These are phyloP conservation scores for Polydrusus pterygomalis DNA, from an alignment of 2,888 invertebrate species.

Conservation along the genomic window DNA sequence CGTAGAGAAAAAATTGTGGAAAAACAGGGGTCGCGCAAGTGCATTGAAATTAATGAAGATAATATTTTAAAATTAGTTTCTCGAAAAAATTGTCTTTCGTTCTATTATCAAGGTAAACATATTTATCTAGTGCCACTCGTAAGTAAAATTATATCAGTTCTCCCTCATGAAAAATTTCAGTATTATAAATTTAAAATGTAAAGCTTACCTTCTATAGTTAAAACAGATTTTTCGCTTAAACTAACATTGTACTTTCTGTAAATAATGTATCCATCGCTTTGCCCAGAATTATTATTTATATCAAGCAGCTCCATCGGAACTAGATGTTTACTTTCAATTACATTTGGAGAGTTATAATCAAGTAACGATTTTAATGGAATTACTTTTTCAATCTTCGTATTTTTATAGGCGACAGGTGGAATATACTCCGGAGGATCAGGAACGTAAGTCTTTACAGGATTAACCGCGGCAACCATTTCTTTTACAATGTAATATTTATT, in stretches of 20 bases:
- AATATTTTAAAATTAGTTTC: too few species aligned
- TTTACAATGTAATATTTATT: slow-evolving; percentile 79
- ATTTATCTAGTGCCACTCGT: too few species aligned
- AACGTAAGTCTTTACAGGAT: slow-evolving; percentile 64
- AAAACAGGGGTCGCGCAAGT: too few species aligned
- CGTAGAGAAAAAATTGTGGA: too few species aligned
- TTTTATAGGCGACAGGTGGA: slow-evolving; percentile 84
- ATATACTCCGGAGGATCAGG: slow-evolving; percentile 82
- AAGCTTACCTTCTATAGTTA: slow-evolving; percentile 67
- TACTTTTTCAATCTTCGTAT: slow-evolving; percentile 59
- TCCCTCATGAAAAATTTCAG: too few species aligned
- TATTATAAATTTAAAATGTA: not conserved
- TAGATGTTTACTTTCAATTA: slow-evolving; percentile 50
- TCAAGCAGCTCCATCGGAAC: slow-evolving; percentile 68
- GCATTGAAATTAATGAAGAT: too few species aligned
- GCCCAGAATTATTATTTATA: slow-evolving; percentile 72
- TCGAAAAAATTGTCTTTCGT: too few species aligned
- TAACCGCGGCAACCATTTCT: slow-evolving; percentile 71
- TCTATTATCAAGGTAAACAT: too few species aligned
- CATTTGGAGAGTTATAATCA: slow-evolving; percentile 47
- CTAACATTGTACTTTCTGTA: slow-evolving; percentile 70
- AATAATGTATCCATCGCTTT: slow-evolving; percentile 75
- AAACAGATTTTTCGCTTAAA: slow-evolving; percentile 61
- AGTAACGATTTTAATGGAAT: slow-evolving; percentile 54
- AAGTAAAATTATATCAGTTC: too few species aligned